phyloP scores from a whole-genome alignment of 2,888 invertebrate genomes.

The Tyria jacobaeae region DNA sequence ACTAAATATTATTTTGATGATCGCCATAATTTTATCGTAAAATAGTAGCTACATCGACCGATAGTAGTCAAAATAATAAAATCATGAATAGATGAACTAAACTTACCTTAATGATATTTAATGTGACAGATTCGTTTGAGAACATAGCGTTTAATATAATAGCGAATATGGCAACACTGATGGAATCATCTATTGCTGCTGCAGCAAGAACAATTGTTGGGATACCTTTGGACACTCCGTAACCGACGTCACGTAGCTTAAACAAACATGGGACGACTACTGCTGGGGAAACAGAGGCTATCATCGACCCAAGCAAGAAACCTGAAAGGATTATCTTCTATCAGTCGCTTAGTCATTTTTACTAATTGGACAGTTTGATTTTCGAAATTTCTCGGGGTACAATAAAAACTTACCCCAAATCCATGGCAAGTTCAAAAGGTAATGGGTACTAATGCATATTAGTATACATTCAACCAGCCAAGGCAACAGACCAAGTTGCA shows the following conservation, averaged over 20 bases:
- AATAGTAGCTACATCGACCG: too few species aligned
- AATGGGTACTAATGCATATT: conserved; percentile 87
- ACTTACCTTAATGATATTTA: conserved; percentile 88
- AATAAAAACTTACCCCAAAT: conserved; percentile 86
- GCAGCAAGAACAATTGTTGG: conserved; percentile 95
- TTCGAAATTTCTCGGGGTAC: not conserved
- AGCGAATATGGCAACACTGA: conserved; percentile 95
- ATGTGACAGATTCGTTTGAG: conserved; percentile 88
- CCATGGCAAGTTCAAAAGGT: conserved; percentile 91
- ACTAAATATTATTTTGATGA: too few species aligned
- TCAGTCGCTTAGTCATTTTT: not conserved
- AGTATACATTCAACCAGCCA: conserved; percentile 91
- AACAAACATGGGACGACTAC: conserved; percentile 96
- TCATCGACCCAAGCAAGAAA: conserved; percentile 91
- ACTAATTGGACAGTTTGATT: not conserved
- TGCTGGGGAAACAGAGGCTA: conserved; percentile 96
- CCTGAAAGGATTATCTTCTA: conserved; percentile 56
- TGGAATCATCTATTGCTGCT: conserved; percentile 95
- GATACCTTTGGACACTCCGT: conserved; percentile 94
- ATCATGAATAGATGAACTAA: not conserved
- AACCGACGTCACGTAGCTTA: conserved; percentile 89
- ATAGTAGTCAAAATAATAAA: not conserved
- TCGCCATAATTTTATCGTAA: too few species aligned
- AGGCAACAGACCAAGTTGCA: conserved; percentile 92
- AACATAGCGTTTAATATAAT: conserved; percentile 93